A percentile compares a stretch with the other conserved stretches of the same genome.
phyloP scores from a whole-genome alignment of 2,888 invertebrate genomes.

The Scrobipalpa costella region DNA sequence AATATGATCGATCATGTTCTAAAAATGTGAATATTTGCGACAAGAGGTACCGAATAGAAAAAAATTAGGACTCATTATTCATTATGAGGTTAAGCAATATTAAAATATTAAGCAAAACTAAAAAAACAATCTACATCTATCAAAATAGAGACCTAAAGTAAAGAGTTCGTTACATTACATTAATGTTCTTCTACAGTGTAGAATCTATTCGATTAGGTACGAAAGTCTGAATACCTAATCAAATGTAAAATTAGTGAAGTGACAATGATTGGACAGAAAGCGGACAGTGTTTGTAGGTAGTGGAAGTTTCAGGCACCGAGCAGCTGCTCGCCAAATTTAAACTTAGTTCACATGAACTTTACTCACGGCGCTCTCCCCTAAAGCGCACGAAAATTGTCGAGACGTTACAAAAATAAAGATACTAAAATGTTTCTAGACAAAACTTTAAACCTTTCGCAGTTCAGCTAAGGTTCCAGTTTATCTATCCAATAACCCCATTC shows the following conservation, averaged over 20 bases:
- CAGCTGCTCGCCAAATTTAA: conserved; percentile 17
- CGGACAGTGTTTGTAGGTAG: background rate
- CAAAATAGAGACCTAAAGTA: too few relatives aligned
- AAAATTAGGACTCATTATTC: too few relatives aligned
- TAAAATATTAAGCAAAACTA: conserved; percentile 9
- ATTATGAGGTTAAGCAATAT: too few relatives aligned
- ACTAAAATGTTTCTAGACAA: conserved; percentile 27
- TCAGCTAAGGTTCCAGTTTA: conserved; percentile 45
- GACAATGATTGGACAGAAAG: conserved; percentile 18
- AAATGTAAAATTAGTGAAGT: background rate
- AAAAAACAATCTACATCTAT: too few relatives aligned
- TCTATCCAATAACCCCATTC: conserved; percentile 62
- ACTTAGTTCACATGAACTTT: conserved; percentile 20
- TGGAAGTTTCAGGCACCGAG: background rate
- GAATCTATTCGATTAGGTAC: background rate
- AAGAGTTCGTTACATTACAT: too few relatives aligned
- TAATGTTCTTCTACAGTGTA: background rate
- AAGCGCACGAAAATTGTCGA: conserved; percentile 7
- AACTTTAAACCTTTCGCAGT: conserved; percentile 24
- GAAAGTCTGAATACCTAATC: background rate
- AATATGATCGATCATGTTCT: background rate
- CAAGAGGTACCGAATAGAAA: too few relatives aligned
- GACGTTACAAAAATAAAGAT: conserved; percentile 23
- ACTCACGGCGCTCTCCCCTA: conserved; percentile 7
- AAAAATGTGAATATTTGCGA: too few relatives aligned